Evolutionary conservation across 2,113 vertebrate species (phyloP).

Genomic region (Numida meleagris): DNA sequence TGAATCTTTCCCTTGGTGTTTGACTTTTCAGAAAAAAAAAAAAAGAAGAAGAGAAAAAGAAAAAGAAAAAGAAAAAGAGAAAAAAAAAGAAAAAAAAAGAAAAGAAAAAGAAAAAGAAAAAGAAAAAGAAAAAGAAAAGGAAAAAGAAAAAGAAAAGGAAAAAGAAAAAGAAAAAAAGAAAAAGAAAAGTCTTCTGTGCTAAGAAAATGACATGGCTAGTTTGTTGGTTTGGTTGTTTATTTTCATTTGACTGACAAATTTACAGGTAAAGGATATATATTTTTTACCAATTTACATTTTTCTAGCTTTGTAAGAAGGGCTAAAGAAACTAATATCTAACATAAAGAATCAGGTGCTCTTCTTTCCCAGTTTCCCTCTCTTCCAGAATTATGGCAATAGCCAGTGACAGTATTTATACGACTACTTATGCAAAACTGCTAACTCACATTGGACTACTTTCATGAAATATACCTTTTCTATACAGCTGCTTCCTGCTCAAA

Average conservation of each 20-base stretch:
- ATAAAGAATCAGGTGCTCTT: not conserved
- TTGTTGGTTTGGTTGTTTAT: fast-evolving
- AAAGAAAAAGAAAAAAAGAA: not conserved
- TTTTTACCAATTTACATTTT: not conserved
- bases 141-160: not conserved
- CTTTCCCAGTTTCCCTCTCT: not conserved
- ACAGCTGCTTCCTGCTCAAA: not conserved
- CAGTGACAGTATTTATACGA: not conserved
- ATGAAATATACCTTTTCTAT: not conserved
- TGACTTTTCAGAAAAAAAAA: not conserved
- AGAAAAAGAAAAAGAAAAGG: no score
- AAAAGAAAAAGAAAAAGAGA: not conserved
- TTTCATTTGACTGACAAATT: not conserved
- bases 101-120: not conserved
- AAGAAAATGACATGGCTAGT: not conserved
- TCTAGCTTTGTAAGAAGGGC: not conserved
- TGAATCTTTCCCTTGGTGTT: not conserved
- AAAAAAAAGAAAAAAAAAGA: not conserved
- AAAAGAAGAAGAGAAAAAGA: not conserved
- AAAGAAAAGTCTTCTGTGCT: not conserved
- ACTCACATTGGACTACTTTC: not conserved
- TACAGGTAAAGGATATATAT: not conserved
- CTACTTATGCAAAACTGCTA: not conserved
- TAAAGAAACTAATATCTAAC: not conserved
- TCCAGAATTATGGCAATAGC: not conserved